A percentile compares a stretch with the other conserved stretches of the same genome.
phyloP scores from a whole-genome alignment of 2,113 vertebrate species.

The Tinamus guttatus region DNA sequence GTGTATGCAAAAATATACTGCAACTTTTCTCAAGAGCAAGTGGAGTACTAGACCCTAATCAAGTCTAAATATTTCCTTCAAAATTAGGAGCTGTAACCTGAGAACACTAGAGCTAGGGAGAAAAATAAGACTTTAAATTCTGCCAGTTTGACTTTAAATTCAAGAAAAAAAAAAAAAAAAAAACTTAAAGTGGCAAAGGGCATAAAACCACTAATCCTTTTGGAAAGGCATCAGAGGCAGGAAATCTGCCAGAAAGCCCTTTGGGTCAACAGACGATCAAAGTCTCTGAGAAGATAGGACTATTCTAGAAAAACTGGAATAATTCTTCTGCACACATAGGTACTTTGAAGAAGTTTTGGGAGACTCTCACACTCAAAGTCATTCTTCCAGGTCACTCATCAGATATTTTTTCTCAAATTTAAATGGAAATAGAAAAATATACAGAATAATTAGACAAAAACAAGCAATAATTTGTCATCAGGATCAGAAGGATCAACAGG shows the following conservation, averaged over 20 bases:
- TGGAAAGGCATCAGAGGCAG: conserved; percentile 20
- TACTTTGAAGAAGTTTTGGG: neutral
- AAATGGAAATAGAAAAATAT: neutral
- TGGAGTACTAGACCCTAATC: neutral
- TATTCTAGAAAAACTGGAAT: neutral
- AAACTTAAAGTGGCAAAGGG: neutral
- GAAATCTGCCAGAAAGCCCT: conserved; percentile 14
- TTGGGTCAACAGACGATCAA: neutral
- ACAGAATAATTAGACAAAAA: neutral
- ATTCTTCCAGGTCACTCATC: neutral
- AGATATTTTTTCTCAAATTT: neutral
- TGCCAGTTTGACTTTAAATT: conserved; percentile 32
- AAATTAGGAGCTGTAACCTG: neutral
- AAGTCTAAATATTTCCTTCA: neutral
- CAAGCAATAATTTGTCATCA: accelerated
- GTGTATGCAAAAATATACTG: neutral
- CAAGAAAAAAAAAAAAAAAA: neutral
- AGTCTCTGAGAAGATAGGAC: neutral
- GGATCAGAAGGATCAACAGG: neutral
- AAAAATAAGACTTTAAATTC: neutral
- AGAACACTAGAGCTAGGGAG: neutral
- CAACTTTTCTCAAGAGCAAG: neutral
- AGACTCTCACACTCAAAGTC: neutral
- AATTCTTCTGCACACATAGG: neutral
- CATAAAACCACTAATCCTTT: conserved; percentile 22